Evolutionary conservation across 2,888 invertebrate genomes (phyloP), one percentile per base, ranked within the genome.

Genomic region (Oscheius onirici): DNA sequence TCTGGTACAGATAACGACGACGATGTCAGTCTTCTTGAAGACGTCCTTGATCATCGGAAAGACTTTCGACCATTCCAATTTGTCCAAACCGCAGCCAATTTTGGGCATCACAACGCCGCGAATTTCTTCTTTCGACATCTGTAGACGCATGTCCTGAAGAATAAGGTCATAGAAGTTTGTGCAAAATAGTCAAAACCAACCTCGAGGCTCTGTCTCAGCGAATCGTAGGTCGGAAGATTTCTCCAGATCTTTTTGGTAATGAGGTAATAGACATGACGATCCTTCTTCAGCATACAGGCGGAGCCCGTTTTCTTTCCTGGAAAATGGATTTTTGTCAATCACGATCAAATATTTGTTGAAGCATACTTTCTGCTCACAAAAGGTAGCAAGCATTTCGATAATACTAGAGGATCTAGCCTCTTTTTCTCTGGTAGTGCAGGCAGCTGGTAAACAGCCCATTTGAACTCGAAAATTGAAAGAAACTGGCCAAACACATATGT

Each of bases 61-160:
- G 43, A 92, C 92, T 34, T 89, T 88, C 1, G 86, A 84, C 92
- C 92, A 92, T 74, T 91, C 89, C 3, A 92, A 88, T 20, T 90
- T 88, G 87, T 92, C 92, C 46, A 92, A 89, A 41, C 92, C 92
- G 84, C 92, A 92, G 1, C 92, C 92, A 75, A 92, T 91, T 71
- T 89, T 88, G 0, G 92, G 92, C 85, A 92, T 91, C 1, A 92
- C 91, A 69, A 92, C 78, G 55, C 90, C 89, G 34, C 86, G 87
- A 0, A 92, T 90, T 10, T 89, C 83, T 75, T 58, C 17, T 15
- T 15, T n/a, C 43, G 57, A 58, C 24, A 72, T 43, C 43, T 40
- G 51, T 20, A 44, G 40, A 15, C 65, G 55, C 74, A 74, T 74
- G 40, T 74, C 74, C 74, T 74, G 10, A 60, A 72, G 34, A 1